Base-by-base conservation (phyloP, 2,888 invertebrate species). In the Nephrotoma guestfalica region DNA sequence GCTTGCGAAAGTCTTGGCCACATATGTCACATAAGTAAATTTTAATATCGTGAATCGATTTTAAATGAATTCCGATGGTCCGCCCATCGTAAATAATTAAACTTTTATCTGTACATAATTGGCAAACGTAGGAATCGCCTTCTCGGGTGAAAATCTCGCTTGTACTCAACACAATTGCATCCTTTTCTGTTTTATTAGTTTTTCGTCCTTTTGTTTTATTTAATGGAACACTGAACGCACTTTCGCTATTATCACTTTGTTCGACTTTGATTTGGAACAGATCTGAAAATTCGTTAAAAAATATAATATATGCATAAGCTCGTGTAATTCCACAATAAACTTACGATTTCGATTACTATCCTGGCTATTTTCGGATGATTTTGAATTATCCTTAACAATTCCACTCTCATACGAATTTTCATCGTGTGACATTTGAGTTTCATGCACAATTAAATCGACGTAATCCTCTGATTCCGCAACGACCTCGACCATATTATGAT, bases 21-120 rank as follows among this genome's bases (percentile, higher is more conserved):
- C 96, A 96, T 5, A 94, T 91, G 87, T 94, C 94, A 88, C 96
- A 96, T 86, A 96, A 93, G 89, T 95, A 95, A 2, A 95, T 89
- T 0, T 94, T 92, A 0, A 93, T 92, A 86, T 94, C 93, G 90
- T 96, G 96, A 0, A 88, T 90, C 0, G 89, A 88, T 89, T 93
- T 94, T 89, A 96, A 90, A 88, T 96, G 96, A 0, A 92, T 89
- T 89, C 93, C 93, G 87, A 95, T 94, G 0, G 91, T 90, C 87
- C 93, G 93, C 0, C 94, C 93, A 88, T 94, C 94, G 18, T 93
- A 92, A 41, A 89, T 89, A 6, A 90, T 89, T 43, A 91, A 91
- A 1, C 90, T 90, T 11, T 91, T 89, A n/a, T 88, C 47, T 0
- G 88, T 87, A 42, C 89, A 89, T 18, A 89, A 47, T 7, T 87